Percentiles rank a stretch among this genome's conserved stretches.
phyloP scores from a whole-genome alignment of 2,888 invertebrate species.

The Stramonita haemastoma region DNA sequence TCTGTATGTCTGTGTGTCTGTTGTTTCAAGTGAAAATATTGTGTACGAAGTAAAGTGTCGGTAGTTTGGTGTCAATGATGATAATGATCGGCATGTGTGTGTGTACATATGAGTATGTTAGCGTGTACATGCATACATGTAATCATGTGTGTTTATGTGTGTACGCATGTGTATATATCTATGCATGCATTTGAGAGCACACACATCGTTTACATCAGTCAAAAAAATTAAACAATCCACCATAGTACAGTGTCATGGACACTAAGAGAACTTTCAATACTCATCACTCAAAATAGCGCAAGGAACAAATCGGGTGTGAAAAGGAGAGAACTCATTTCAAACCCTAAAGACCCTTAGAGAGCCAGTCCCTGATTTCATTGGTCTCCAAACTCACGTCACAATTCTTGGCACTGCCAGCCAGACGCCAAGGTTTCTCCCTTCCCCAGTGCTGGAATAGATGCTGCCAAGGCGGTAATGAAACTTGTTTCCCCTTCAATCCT shows the following conservation, averaged over 20 bases:
- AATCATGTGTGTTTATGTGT: not conserved
- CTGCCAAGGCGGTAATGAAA: constrained; percentile 32
- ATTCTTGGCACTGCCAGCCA: constrained; percentile 25
- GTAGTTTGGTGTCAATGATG: no score
- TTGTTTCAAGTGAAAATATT: no score
- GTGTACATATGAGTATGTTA: no score
- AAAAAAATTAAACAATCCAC: not conserved
- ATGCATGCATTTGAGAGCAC: not conserved
- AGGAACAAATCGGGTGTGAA: not conserved
- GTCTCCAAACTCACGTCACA: constrained; percentile 33
- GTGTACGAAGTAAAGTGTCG: no score
- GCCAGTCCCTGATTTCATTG: not conserved
- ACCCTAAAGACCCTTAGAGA: constrained; percentile 18
- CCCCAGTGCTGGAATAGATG: constrained; percentile 21
- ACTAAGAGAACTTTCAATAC: not conserved
- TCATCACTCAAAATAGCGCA: not conserved
- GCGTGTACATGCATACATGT: no score
- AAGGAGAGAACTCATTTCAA: not conserved
- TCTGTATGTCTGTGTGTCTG: no score
- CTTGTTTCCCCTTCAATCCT: constrained; percentile 31
- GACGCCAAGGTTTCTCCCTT: constrained; percentile 15
- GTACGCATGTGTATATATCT: not conserved
- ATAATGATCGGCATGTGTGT: not conserved
- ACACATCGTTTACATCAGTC: no score
- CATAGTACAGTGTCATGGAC: not conserved